A percentile compares a stretch with the other conserved stretches of the same genome.
phyloP scores from a whole-genome alignment of 2,797 vertebrate species.

The Limnodromus scolopaceus region DNA sequence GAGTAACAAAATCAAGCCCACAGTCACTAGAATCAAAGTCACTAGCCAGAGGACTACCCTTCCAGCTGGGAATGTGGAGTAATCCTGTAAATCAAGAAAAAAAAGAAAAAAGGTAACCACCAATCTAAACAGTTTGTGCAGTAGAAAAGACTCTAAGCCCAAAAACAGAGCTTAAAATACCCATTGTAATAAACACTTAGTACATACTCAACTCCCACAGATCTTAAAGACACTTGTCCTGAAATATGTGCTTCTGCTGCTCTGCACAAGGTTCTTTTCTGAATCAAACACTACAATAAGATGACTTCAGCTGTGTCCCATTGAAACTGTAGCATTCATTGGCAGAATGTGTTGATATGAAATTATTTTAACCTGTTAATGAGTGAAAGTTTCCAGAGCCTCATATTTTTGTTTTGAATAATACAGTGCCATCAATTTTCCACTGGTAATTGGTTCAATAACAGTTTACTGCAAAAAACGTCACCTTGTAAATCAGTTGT shows the following conservation, averaged over 20 bases:
- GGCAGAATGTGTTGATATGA: neutral
- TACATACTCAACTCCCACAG: neutral
- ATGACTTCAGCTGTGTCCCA: neutral
- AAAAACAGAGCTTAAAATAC: neutral
- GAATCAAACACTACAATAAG: neutral
- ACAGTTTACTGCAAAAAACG: neutral
- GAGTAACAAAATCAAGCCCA: neutral
- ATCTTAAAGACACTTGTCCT: neutral
- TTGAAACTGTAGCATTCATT: neutral
- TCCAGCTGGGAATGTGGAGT: neutral
- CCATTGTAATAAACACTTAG: neutral
- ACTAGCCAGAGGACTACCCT: neutral
- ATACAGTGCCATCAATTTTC: neutral
- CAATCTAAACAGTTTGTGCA: neutral
- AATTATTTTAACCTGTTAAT: neutral
- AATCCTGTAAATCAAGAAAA: neutral
- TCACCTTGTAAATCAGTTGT: neutral
- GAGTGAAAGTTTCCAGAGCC: neutral
- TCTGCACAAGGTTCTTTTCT: neutral
- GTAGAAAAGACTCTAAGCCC: neutral
- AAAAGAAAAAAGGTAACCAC: accelerated
- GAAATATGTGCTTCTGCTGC: neutral
- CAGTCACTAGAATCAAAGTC: neutral
- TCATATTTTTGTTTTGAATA: neutral
- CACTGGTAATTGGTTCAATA: neutral